Conservation (phyloP, 1,140 invertebrate species). For the Neodiprion fabricii region DNA sequence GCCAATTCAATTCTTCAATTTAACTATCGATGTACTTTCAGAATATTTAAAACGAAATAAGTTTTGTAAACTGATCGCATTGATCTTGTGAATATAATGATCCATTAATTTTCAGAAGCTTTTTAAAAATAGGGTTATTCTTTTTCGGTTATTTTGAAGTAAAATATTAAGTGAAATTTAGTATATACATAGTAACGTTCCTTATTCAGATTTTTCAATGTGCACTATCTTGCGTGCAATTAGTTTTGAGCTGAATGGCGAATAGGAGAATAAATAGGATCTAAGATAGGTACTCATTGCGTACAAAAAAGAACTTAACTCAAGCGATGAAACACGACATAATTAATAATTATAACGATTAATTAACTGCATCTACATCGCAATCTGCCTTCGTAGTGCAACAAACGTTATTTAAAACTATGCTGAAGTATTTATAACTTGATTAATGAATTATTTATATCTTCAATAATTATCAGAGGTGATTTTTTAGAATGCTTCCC, state of each 20-base stretch:
- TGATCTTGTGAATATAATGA: too few species aligned
- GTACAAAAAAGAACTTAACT: constrained; percentile 28
- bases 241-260: constrained; percentile 26
- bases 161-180: too few species aligned
- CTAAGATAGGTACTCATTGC: constrained; percentile 31
- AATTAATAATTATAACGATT: constrained; percentile 41
- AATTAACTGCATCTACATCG: constrained; percentile 42
- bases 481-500: constrained; percentile 28
- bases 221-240: constrained; percentile 19
- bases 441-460: constrained; percentile 44
- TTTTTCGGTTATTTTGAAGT: too few species aligned
- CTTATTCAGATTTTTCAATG: neutral
- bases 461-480: constrained; percentile 37
- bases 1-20: too few species aligned
- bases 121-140: too few species aligned
- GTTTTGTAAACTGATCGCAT: too few species aligned
- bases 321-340: constrained; percentile 34
- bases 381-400: constrained; percentile 34
- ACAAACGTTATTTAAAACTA: constrained; percentile 44
- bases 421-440: constrained; percentile 41
- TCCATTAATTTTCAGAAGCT: too few species aligned
- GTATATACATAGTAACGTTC: too few species aligned
- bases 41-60: too few species aligned
- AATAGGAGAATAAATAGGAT: constrained; percentile 41
- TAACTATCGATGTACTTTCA: too few species aligned